Evolutionary conservation across 2,797 vertebrate species (phyloP).

Genomic region (Steatocranus sp.): DNA sequence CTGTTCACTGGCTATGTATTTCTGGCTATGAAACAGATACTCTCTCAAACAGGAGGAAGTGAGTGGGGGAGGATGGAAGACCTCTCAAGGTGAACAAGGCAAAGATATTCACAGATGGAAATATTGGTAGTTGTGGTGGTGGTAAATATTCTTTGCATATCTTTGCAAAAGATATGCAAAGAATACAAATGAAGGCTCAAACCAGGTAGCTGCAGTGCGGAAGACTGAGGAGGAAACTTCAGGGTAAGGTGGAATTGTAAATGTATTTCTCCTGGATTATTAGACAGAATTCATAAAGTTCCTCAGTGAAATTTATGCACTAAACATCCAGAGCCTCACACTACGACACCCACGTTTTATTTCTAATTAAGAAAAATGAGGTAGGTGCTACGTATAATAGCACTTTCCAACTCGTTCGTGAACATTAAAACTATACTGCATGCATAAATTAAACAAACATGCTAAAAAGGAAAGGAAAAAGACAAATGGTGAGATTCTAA

Average conservation of each 20-base stretch:
- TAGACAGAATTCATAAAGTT: background rate
- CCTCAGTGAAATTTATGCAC: background rate
- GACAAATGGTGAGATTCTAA: background rate
- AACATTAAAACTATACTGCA: background rate
- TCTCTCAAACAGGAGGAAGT: slow-evolving; percentile 28
- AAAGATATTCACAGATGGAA: background rate
- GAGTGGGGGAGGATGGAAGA: background rate
- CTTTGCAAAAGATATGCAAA: background rate
- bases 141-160: background rate
- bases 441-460: background rate
- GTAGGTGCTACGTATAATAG: background rate
- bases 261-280: background rate
- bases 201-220: background rate
- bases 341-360: background rate
- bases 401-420: background rate
- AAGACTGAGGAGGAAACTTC: background rate
- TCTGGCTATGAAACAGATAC: slow-evolving; percentile 55
- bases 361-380: background rate
- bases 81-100: slow-evolving; percentile 51
- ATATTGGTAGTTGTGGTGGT: background rate
- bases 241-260: background rate
- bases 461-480: fast-evolving
- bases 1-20: slow-evolving; percentile 36
- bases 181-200: slow-evolving; percentile 7
- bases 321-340: background rate